phyloP scores from a whole-genome alignment of 2,888 invertebrate genomes.

The Isotomurus palustris region DNA sequence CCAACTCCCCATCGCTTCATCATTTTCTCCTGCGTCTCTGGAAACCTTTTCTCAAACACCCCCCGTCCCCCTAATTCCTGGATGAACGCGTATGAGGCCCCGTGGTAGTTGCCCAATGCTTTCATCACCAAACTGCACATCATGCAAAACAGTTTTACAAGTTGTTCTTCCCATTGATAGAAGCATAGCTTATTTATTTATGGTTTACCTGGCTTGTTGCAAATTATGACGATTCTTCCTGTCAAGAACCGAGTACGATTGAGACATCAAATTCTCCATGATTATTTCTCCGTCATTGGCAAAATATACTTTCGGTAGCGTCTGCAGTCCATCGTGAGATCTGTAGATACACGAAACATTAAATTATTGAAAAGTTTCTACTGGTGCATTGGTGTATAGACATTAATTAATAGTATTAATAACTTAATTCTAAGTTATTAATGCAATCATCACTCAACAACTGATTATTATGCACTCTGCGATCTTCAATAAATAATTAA shows the following conservation, averaged over 20 bases:
- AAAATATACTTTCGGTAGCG: conserved; percentile 32
- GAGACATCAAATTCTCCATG: conserved; percentile 29
- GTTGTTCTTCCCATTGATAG: neutral
- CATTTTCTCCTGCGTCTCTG: conserved; percentile 33
- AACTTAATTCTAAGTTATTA: too few relatives aligned
- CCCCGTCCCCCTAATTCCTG: conserved; percentile 29
- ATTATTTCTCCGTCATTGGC: conserved; percentile 32
- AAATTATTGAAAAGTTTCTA: too few relatives aligned
- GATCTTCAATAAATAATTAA: too few relatives aligned
- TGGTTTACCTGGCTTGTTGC: conserved; percentile 34
- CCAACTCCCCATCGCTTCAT: conserved; percentile 31
- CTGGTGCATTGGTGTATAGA: too few relatives aligned
- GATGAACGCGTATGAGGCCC: conserved; percentile 29
- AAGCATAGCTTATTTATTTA: too few relatives aligned
- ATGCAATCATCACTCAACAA: too few relatives aligned
- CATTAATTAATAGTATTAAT: too few relatives aligned
- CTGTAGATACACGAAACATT: too few relatives aligned
- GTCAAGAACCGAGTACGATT: conserved; percentile 32
- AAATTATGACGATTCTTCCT: conserved; percentile 29
- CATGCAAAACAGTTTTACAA: conserved; percentile 2
- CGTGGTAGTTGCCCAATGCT: conserved; percentile 31
- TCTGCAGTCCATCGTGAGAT: too few relatives aligned
- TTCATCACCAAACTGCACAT: conserved; percentile 27
- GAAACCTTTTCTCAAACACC: conserved; percentile 25
- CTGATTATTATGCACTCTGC: too few relatives aligned